Conservation (phyloP, 2,888 invertebrate species). For the Aproaerema taeniolella region DNA sequence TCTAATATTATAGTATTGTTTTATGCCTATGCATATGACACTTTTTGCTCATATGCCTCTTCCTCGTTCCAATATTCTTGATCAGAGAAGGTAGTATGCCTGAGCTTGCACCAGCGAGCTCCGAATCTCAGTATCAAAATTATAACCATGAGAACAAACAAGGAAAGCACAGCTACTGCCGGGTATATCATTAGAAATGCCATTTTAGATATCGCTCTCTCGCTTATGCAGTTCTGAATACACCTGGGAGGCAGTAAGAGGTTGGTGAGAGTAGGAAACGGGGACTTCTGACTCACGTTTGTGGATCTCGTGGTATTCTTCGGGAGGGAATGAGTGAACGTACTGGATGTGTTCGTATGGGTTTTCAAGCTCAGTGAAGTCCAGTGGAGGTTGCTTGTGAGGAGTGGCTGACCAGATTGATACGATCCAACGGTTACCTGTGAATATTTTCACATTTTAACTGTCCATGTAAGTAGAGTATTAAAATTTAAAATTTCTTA, state of each 20-base stretch:
- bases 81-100: constrained; percentile 82
- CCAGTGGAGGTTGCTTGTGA: constrained; percentile 88
- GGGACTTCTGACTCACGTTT: constrained; percentile 32
- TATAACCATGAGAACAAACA: constrained; percentile 86
- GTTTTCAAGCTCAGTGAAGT: constrained; percentile 84
- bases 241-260: constrained; percentile 62
- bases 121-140: constrained; percentile 87
- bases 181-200: constrained; percentile 87
- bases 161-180: constrained; percentile 82
- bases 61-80: constrained; percentile 81
- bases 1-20: too few relatives aligned
- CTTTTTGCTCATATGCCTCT: constrained; percentile 80
- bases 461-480: too few relatives aligned
- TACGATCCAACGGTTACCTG: constrained; percentile 90
- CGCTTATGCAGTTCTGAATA: constrained; percentile 84
- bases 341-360: constrained; percentile 47
- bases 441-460: too few relatives aligned
- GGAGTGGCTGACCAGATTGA: constrained; percentile 91
- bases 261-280: constrained; percentile 55
- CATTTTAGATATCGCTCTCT: constrained; percentile 89
- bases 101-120: constrained; percentile 81
- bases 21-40: too few relatives aligned
- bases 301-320: constrained; percentile 41
- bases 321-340: constrained; percentile 40
- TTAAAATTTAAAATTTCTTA: too few relatives aligned